These are phyloP conservation scores for Monochamus saltuarius DNA, from an alignment of 1,140 invertebrate species.

Conservation along the genomic window DNA sequence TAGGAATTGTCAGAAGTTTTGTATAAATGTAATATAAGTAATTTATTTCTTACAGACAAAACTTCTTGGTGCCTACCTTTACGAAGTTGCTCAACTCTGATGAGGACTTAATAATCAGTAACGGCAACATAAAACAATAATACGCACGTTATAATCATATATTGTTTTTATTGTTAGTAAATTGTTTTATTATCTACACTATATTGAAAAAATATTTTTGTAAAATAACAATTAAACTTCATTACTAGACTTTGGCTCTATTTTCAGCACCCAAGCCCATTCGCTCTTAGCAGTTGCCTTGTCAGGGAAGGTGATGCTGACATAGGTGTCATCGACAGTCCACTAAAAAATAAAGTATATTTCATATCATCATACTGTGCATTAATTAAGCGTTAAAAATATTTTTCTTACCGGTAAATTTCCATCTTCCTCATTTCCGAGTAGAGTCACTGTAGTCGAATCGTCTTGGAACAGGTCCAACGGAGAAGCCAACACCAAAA, in stretches of 20 bases:
- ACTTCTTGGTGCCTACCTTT: conserved; percentile 80
- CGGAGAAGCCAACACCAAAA: conserved; percentile 55
- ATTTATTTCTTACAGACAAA: conserved; percentile 70
- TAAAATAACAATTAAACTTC: no score
- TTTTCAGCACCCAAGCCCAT: conserved; percentile 46
- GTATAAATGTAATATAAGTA: no score
- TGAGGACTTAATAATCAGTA: no score
- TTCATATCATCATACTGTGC: background rate
- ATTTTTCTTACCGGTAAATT: conserved; percentile 26
- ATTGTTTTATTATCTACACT: no score
- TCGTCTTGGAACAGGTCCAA: conserved; percentile 44
- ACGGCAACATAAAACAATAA: no score
- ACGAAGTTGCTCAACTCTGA: conserved; percentile 69
- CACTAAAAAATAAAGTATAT: conserved; percentile 19
- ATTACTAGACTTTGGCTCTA: conserved; percentile 12
- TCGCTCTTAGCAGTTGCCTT: conserved; percentile 39
- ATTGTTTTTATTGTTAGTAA: no score
- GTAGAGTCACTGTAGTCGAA: conserved; percentile 48
- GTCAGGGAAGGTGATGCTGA: conserved; percentile 41
- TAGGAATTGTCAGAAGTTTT: no score
- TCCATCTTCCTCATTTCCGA: conserved; percentile 48
- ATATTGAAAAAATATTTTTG: no score
- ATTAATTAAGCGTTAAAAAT: background rate
- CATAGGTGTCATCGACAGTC: conserved; percentile 18
- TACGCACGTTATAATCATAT: no score